Base-by-base conservation (phyloP, 2,888 invertebrate species). In the Choristoneura rosaceana region DNA sequence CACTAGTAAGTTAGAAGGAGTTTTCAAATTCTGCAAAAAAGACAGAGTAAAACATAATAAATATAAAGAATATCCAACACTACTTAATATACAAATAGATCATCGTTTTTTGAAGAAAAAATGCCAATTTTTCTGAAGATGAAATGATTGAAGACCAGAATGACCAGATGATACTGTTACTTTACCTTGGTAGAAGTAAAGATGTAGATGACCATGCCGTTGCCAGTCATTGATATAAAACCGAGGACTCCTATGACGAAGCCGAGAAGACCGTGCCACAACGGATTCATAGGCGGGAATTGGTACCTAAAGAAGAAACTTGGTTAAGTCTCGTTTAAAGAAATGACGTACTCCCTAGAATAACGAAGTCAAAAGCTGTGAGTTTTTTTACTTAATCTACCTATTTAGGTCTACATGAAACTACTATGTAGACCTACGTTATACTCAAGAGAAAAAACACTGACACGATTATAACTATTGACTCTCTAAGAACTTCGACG, bases 1-100 rank as follows among this genome's bases (percentile, higher is more conserved):
- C 73, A 98, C 96, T 78, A 97, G 93, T 77, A 98, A 93, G 87
- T 98, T 98, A 74, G 97, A 97, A 50, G 97, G 97, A 45, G 97
- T 97, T 74, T 97, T 95, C 70, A 97, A 91, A n/a, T 90, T 81
- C 81, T 81, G 77, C 17, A 78, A 78, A 45, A 12, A 33, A 33
- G n/a, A n/a, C n/a, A n/a, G n/a, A 47, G 47, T 3, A 17, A 10
- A 43, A 52, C 12, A 47, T 12, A 47, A 7, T 43, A 8, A 43
- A 7, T 38, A 38, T 7, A 38, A 38, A 38, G 0, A 3, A 38
- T 7, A 3, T 4, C 2, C 25, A 25, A 41, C 41, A 8, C 41
- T 41, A 41, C 41, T 9, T 8, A 41, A 10, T 2, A 9, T 41
- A 9, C 2, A 41, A 41, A 41, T 8, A 8, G 41, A 41, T 41